A percentile compares a stretch with the other conserved stretches of the same genome.
phyloP scores from a whole-genome alignment of 1,140 invertebrate genomes.

The Scaptomyza graminum region DNA sequence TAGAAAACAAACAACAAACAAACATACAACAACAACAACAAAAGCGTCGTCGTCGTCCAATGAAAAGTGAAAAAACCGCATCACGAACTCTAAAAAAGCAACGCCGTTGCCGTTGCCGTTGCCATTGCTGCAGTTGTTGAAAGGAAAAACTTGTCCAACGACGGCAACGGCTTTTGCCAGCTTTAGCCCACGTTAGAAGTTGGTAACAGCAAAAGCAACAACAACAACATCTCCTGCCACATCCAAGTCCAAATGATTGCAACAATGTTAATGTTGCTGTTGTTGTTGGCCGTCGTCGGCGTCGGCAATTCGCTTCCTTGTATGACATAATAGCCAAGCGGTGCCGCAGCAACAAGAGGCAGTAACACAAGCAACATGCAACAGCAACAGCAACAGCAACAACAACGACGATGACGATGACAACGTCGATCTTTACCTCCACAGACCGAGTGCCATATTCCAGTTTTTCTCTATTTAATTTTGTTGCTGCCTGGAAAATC shows the following conservation, averaged over 20 bases:
- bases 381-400: constrained; percentile 7
- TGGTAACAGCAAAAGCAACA: constrained; percentile 24
- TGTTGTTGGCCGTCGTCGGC: constrained; percentile 59
- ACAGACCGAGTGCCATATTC: constrained; percentile 73
- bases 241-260: constrained; percentile 52
- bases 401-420: constrained; percentile 41
- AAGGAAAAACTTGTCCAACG: constrained; percentile 64
- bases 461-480: constrained; percentile 53
- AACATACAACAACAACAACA: too few species aligned
- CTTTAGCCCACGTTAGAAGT: constrained; percentile 49
- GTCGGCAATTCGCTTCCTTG: constrained; percentile 71
- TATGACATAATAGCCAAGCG: constrained; percentile 73
- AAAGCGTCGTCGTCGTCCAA: constrained; percentile 54
- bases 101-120: constrained; percentile 14
- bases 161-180: constrained; percentile 29
- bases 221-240: constrained; percentile 15
- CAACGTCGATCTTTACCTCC: constrained; percentile 75
- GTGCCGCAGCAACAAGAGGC: constrained; percentile 34
- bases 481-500: constrained; percentile 59
- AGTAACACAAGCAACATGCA: constrained; percentile 4
- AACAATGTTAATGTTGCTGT: constrained; percentile 45
- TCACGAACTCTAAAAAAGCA: constrained; percentile 57
- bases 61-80: constrained; percentile 64
- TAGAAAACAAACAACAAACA: constrained; percentile 51
- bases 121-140: constrained; percentile 39